Conservation (phyloP, 2,888 invertebrate species). For the Aspidiotus rigidus region DNA sequence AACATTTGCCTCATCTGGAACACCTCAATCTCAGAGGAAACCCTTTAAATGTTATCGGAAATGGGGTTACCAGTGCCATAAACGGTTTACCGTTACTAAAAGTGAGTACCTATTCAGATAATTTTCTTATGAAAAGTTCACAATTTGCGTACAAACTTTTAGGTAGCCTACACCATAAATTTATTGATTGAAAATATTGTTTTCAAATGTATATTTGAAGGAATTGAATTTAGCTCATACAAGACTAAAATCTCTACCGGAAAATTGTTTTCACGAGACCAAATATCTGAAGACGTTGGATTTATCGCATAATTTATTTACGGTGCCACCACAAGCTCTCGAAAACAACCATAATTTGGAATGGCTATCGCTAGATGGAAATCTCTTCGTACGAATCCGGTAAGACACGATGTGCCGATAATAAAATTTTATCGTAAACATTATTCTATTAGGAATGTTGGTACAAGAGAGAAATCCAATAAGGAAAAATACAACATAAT, state of each 20-base stretch:
- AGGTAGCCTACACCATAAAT: too few species aligned
- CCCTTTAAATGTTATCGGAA: constrained; percentile 58
- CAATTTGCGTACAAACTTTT: too few species aligned
- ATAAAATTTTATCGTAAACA: neutral
- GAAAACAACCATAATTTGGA: constrained; percentile 52
- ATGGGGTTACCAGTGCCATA: constrained; percentile 56
- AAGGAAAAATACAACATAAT: too few species aligned
- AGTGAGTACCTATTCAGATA: constrained; percentile 21
- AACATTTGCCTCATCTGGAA: constrained; percentile 59
- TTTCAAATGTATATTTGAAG: constrained; percentile 43
- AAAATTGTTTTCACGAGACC: constrained; percentile 58
- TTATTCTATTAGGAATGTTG: too few species aligned
- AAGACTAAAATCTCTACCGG: constrained; percentile 53
- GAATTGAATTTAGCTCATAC: constrained; percentile 61
- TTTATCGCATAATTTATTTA: constrained; percentile 57
- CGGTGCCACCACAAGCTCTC: constrained; percentile 52
- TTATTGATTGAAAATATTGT: too few species aligned
- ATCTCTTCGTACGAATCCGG: constrained; percentile 54
- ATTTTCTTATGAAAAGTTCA: neutral
- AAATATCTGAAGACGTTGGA: constrained; percentile 56
- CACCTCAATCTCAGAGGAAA: constrained; percentile 64
- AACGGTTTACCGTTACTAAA: constrained; percentile 46
- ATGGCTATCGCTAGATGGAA: constrained; percentile 58
- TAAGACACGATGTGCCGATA: constrained; percentile 39
- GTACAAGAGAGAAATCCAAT: too few species aligned